Evolutionary conservation across 2,888 invertebrate species (phyloP), one percentile per base, ranked within the genome.

Genomic region (Drosophila macrospina): DNA sequence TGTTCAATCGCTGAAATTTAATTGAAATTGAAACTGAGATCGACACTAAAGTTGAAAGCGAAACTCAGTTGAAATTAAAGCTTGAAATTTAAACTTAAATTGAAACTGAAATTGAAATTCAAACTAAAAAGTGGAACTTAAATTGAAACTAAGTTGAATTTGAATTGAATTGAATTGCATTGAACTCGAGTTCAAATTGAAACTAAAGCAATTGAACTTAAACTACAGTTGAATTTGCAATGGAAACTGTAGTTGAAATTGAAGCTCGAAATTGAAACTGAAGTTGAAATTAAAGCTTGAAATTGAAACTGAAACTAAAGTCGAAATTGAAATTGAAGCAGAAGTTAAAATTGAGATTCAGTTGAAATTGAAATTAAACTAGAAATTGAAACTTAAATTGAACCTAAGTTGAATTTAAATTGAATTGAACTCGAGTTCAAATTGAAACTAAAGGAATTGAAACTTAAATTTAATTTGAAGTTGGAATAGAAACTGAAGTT

Each of bases 1-100:
- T 4, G 34, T 44, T 44, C 26, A 44, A 24, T 34, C 32, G 0
- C 8, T 39, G 20, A 13, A 48, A 8, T 37, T 36, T 7, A 3
- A 50, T 36, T 37, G 7, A 13, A 47, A 57, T 5, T 57, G 3
- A 37, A 47, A 15, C 10, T 44, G 10, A 36, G 16, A 37, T 26
- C 34, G 32, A 34, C 16, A 11, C 5, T 39, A n/a, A 30, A n/a
- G 11, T 16, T 32, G n/a, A 41, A 11, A 4, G 26, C 39, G 11
- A 32, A 55, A 15, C 42, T 15, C 0, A 3, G n/a, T n/a, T 6
- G 26, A 26, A 26, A 26, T 34, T 36, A 2, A 52, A 26, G 7
- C 7, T n/a, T n/a, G n/a, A n/a, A 45, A 45, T 2, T 47, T 5
- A 20, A 39, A 15, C 10, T 13, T 0, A n/a, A 26, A 28, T 28